phyloP scores from a whole-genome alignment of 2,888 invertebrate species.

The Eupithecia centaureata region DNA sequence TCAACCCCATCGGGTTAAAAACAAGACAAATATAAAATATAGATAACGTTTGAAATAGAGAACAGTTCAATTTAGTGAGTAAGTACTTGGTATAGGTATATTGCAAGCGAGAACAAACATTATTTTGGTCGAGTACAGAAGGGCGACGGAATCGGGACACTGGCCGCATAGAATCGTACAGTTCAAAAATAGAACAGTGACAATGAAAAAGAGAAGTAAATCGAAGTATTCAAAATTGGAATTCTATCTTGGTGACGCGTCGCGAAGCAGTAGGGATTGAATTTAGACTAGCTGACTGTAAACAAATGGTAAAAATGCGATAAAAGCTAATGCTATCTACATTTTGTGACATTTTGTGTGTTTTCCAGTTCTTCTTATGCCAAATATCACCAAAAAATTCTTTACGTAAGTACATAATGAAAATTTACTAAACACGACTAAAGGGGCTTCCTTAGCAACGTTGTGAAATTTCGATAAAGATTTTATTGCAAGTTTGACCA shows the following conservation, averaged over 20 bases:
- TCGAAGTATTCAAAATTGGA: constrained; percentile 50
- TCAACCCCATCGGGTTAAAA: too few species aligned
- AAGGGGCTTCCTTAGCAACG: constrained; percentile 30
- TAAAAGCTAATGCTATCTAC: not conserved
- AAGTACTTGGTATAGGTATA: constrained; percentile 21
- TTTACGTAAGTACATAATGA: not conserved
- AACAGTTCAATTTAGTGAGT: constrained; percentile 4
- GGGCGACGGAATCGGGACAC: constrained; percentile 54
- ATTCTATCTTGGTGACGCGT: constrained; percentile 39
- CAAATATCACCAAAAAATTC: too few species aligned
- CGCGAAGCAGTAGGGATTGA: not conserved
- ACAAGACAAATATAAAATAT: not conserved
- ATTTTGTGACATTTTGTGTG: too few species aligned
- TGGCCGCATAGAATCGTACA: constrained; percentile 55
- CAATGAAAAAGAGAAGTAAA: constrained; percentile 59
- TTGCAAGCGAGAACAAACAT: constrained; percentile 27
- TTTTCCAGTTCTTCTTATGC: too few species aligned
- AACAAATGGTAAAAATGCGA: not conserved
- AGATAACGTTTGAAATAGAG: not conserved
- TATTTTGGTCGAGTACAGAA: constrained; percentile 50
- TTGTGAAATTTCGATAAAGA: constrained; percentile 15
- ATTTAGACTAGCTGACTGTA: not conserved
- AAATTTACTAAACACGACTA: constrained; percentile 30
- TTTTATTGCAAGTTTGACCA: not conserved
- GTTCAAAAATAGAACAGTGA: constrained; percentile 64